Evolutionary conservation across 1,140 invertebrate species (phyloP), one percentile per base, ranked within the genome.

Genomic region (Macrotrachela quadricornifera): DNA sequence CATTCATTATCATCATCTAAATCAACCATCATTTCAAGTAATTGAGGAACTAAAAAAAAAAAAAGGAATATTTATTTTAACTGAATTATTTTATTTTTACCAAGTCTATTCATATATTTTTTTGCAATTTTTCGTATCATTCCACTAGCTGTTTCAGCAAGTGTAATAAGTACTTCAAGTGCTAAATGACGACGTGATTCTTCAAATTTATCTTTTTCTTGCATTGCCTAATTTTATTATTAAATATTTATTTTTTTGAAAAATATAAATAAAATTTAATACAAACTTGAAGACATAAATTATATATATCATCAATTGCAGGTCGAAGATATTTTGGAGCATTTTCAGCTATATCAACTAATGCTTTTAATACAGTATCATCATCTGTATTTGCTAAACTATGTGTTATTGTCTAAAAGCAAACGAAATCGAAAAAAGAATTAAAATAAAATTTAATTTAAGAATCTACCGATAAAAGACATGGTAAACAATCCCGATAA

Each of bases 21-120:
- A 62, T 96, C 87, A 11, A 88, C 85, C 91, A 97, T 96, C 80
- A 96, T 83, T 63, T 81, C 78, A 44, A 97, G 70, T 50, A 92
- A 77, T 51, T 85, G 73, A 0, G 82, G 80, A 15, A 92, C 80
- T 57, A 57, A 14, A 57, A 54, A 18, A 39, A 37, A 10, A 11
- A 52, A 37, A 44, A 44, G 9, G 2, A 4, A 2, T 4, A 44
- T 17, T n/a, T 12, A 42, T 12, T 12, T n/a, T 12, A n/a, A 12
- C 41, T 42, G 12, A n/a, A 42, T n/a, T n/a, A 42, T 12, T 42
- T 42, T 42, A 42, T 12, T 12, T 44, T 44, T 15, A 72, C 68
- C 64, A 39, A 74, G 56, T 14, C 62, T 66, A 39, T 77, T 74
- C 50, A 95, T 78, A 57, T 85, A 85, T 63, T 81, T 81, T 6